Conservation (phyloP, 2,797 vertebrate genomes). For the Hydrolagus colliei region DNA sequence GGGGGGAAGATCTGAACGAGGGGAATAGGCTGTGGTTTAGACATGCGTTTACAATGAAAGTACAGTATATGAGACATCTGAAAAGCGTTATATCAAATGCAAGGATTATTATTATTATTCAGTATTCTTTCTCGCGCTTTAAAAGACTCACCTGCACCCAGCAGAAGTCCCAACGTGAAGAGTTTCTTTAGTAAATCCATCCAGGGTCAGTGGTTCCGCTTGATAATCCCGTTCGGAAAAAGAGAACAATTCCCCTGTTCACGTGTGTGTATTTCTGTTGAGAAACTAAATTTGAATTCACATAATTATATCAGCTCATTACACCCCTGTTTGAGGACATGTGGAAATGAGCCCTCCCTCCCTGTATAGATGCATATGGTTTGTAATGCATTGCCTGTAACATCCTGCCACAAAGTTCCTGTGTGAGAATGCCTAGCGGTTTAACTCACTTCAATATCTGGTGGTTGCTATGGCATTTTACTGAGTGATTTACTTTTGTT, state of each 20-base stretch:
- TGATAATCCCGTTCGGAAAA: neutral
- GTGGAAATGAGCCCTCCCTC: neutral
- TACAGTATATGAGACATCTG: too few species aligned
- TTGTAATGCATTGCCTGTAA: neutral
- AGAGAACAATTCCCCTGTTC: neutral
- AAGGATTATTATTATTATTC: too few species aligned
- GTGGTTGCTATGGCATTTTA: neutral
- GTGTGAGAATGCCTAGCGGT: neutral
- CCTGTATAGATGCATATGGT: neutral
- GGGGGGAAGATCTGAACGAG: too few species aligned
- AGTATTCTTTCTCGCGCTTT: neutral
- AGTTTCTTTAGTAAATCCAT: conserved; percentile 14
- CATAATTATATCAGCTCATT: too few species aligned
- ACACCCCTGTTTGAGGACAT: too few species aligned
- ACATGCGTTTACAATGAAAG: too few species aligned
- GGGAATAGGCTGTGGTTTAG: too few species aligned
- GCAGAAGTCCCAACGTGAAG: neutral
- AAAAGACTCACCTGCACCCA: neutral
- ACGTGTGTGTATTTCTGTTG: too few species aligned
- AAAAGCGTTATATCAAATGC: too few species aligned
- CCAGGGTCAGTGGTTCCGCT: neutral
- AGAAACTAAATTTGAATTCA: neutral
- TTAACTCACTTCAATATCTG: neutral
- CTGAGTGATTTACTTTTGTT: too few species aligned
- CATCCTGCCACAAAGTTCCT: conserved; percentile 19